Percentiles rank a stretch among this genome's conserved stretches.
These are phyloP conservation scores for Limenitis camilla DNA, from an alignment of 2,888 invertebrate species.

Conservation along the genomic window DNA sequence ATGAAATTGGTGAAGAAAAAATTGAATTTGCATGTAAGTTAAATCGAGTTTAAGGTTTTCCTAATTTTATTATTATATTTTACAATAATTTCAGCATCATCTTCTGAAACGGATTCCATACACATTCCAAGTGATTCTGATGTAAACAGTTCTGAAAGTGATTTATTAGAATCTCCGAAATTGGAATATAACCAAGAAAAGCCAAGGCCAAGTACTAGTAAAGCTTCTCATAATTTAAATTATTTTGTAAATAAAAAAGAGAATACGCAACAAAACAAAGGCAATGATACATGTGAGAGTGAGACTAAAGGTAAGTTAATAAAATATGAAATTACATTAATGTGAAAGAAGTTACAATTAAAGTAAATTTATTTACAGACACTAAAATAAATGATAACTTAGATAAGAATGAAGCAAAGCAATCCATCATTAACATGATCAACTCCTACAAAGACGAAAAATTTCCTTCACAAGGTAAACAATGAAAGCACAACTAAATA, in stretches of 20 bases:
- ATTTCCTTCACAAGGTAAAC: constrained; percentile 61
- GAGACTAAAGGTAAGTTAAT: no score
- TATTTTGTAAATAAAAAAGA: no score
- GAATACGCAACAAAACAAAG: no score
- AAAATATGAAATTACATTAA: no score
- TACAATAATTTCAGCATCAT: constrained; percentile 35
- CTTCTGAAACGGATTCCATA: constrained; percentile 46
- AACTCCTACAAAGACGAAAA: constrained; percentile 57
- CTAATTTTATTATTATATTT: not conserved
- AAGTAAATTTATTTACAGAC: not conserved
- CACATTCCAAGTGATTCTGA: constrained; percentile 37
- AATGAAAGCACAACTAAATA: not conserved
- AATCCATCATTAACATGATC: constrained; percentile 51
- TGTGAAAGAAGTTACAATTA: no score
- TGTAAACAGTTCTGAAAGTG: constrained; percentile 32
- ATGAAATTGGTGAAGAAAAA: constrained; percentile 57
- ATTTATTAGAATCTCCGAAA: constrained; percentile 15
- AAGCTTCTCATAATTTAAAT: not conserved
- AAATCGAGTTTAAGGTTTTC: not conserved
- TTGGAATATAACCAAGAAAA: not conserved
- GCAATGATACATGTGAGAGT: no score
- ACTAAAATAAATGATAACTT: constrained; percentile 5
- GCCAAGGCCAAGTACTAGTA: constrained; percentile 8
- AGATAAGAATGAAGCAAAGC: constrained; percentile 44
- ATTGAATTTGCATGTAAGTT: constrained; percentile 45